These are phyloP conservation scores for Malacosoma neustria DNA, from an alignment of 2,888 invertebrate genomes.

Conservation along the genomic window DNA sequence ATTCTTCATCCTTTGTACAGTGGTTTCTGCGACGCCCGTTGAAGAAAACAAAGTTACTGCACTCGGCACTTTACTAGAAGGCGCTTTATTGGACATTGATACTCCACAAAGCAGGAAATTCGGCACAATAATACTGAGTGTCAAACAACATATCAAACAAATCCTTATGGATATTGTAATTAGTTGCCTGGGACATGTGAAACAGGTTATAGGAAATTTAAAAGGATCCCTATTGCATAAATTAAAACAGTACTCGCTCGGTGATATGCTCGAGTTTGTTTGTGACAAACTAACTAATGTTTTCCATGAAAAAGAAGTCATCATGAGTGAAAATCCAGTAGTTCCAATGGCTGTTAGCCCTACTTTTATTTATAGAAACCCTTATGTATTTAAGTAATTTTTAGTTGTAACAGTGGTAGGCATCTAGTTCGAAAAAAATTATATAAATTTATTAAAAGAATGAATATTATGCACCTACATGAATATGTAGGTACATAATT, in stretches of 20 bases:
- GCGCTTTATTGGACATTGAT: background rate
- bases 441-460: too few species aligned
- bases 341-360: background rate
- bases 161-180: slow-evolving; percentile 29
- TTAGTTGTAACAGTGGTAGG: too few species aligned
- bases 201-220: slow-evolving; percentile 21
- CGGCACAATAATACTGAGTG: slow-evolving; percentile 19
- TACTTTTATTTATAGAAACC: background rate
- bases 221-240: slow-evolving; percentile 35
- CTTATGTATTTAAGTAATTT: slow-evolving; percentile 1
- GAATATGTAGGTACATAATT: too few species aligned
- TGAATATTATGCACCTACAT: too few species aligned
- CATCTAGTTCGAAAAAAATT: too few species aligned
- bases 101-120: slow-evolving; percentile 17
- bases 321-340: background rate
- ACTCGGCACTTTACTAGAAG: background rate
- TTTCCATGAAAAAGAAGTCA: slow-evolving; percentile 12
- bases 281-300: slow-evolving; percentile 33
- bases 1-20: background rate
- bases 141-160: slow-evolving; percentile 33
- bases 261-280: slow-evolving; percentile 29
- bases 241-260: slow-evolving; percentile 30
- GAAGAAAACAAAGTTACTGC: background rate
- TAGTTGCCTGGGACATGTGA: slow-evolving; percentile 23
- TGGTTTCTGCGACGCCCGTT: background rate